A percentile compares a stretch with the other conserved stretches of the same genome.
Evolutionary conservation across 2,113 vertebrate species (phyloP).

Genomic region (Colistium nudipinnis): DNA sequence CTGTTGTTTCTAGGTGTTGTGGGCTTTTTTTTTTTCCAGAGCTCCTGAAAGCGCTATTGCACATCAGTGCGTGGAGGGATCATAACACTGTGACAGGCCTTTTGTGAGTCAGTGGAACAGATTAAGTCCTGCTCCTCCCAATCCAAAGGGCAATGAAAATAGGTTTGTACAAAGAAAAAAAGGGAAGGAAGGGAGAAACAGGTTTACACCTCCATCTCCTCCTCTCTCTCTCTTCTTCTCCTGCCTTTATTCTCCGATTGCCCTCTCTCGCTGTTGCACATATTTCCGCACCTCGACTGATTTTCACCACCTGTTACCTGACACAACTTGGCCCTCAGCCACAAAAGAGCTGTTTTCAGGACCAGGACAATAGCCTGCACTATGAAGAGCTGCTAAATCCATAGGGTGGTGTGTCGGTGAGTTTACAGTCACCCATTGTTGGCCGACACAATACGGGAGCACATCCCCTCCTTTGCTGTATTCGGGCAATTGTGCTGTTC

Average conservation of each 20-base stretch:
- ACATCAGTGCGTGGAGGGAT: constrained; percentile 56
- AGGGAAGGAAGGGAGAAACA: constrained; percentile 19
- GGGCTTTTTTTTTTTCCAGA: constrained; percentile 71
- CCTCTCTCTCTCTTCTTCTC: constrained; percentile 44
- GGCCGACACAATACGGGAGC: constrained; percentile 69
- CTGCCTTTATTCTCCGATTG: constrained; percentile 2
- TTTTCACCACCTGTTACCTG: constrained; percentile 70
- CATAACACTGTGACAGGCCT: constrained; percentile 65
- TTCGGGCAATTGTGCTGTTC: constrained; percentile 60
- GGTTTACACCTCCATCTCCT: constrained; percentile 20
- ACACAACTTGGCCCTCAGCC: constrained; percentile 67
- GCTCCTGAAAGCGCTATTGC: constrained; percentile 57
- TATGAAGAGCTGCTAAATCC: constrained; percentile 62
- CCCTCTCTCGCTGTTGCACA: constrained; percentile 21
- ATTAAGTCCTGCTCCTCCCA: constrained; percentile 69
- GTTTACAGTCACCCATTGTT: constrained; percentile 76
- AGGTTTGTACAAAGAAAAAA: constrained; percentile 37
- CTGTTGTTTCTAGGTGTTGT: constrained; percentile 53
- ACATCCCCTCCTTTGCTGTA: constrained; percentile 65
- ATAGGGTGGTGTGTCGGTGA: constrained; percentile 66
- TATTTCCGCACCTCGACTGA: constrained; percentile 34
- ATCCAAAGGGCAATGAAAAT: constrained; percentile 64
- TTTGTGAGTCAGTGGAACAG: constrained; percentile 68
- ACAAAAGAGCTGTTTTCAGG: constrained; percentile 49
- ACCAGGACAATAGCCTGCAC: constrained; percentile 63